phyloP scores from a whole-genome alignment of 2,888 invertebrate species.

The Altica lythri region DNA sequence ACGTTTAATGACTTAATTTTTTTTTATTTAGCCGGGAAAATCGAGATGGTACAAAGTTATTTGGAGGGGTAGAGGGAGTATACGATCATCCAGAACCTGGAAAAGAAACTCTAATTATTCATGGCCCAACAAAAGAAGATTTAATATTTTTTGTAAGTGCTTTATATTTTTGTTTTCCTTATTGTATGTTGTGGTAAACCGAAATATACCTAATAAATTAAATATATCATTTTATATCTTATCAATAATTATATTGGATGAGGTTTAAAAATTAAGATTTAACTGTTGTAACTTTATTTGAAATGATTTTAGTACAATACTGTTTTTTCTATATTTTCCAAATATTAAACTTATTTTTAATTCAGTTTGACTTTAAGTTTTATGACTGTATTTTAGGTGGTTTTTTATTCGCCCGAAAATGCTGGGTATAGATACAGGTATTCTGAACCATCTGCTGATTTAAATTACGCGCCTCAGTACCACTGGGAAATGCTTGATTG shows the following conservation, averaged over 20 bases:
- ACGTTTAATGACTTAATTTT: no score
- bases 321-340: no score
- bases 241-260: no score
- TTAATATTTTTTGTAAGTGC: slow-evolving; percentile 65
- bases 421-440: slow-evolving; percentile 66
- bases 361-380: no score
- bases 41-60: slow-evolving; percentile 56
- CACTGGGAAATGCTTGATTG: slow-evolving; percentile 68
- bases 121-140: slow-evolving; percentile 66
- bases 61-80: slow-evolving; percentile 57
- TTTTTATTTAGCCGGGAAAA: slow-evolving; percentile 44
- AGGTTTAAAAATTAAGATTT: no score
- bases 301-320: no score
- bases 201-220: no score
- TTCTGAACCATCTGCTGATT: slow-evolving; percentile 62
- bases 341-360: no score
- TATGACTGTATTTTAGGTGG: slow-evolving; percentile 46
- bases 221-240: no score
- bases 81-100: slow-evolving; percentile 60
- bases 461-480: slow-evolving; percentile 62
- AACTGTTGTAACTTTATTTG: no score
- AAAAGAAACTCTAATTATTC: slow-evolving; percentile 63
- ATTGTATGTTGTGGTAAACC: no score
- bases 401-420: slow-evolving; percentile 58
- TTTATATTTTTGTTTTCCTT: not conserved